Evolutionary conservation across 2,888 invertebrate species (phyloP), one percentile per base, ranked within the genome.

Genomic region (Zygaena filipendulae): DNA sequence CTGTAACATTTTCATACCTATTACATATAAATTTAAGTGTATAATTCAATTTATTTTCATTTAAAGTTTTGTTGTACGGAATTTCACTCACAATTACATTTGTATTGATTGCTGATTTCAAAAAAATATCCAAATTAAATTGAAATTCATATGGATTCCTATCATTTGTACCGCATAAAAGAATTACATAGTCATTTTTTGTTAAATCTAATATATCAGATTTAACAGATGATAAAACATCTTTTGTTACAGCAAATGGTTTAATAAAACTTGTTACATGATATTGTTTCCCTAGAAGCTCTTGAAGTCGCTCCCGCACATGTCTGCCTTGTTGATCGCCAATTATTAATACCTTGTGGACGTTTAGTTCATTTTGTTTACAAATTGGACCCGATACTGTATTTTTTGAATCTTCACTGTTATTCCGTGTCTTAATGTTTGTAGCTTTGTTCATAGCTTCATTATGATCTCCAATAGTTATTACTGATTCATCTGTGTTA

Each of bases 211-310:
- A 7, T 7, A 23, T 23, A 3, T 23, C 23, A 23, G 11, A 12
- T 11, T 23, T 23, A 11, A 23, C 12, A 3, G 23, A 23, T 8
- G 10, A 12, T 23, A 23, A 5, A 9, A 23, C 8, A 11, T 14
- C 10, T 23, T 14, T 12, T 5, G 9, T 8, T 4, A 10, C 3
- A 4, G 23, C 23, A 23, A 14, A 14, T n/a, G 23, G 23, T 9
- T 23, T 23, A n/a, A 23, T 10, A 23, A 23, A 23, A n/a, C 23
- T 23, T 12, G 13, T 23, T 23, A 23, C 23, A 14, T 14, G 10
- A 23, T 14, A 23, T 9, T 4, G 3, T 4, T 14, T n/a, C n/a
- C n/a, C n/a, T n/a, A n/a, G n/a, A n/a, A n/a, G n/a, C n/a, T n/a
- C n/a, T n/a, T n/a, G n/a, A n/a, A n/a, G n/a, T n/a, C n/a, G n/a